Evolutionary conservation across 2,797 vertebrate species (phyloP).

Genomic region (Rhinogobio ventralis): DNA sequence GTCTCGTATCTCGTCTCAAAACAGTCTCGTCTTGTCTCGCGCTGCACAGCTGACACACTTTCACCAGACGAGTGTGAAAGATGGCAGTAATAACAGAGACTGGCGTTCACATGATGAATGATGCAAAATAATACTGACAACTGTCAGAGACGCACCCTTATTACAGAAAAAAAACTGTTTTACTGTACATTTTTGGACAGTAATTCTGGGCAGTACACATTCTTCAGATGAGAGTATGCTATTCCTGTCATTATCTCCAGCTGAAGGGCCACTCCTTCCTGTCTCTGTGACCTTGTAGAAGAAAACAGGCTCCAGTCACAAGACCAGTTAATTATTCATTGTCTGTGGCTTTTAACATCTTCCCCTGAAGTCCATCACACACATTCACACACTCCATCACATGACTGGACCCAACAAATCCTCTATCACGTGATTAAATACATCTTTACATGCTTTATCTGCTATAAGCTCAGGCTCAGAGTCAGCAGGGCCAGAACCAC

Average conservation of each 20-base stretch:
- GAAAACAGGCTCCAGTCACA: slow-evolving; percentile 60
- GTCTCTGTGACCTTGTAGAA: slow-evolving; percentile 62
- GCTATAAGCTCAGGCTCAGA: background rate
- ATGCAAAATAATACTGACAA: background rate
- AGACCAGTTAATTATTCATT: slow-evolving; percentile 74
- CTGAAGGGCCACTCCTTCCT: background rate
- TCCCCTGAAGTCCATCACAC: background rate
- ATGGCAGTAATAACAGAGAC: background rate
- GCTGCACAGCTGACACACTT: background rate
- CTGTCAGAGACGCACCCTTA: background rate
- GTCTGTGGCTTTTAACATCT: slow-evolving; percentile 43
- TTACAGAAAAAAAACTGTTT: background rate
- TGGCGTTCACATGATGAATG: background rate
- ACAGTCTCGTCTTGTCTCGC: too few species aligned
- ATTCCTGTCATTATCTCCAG: too few species aligned
- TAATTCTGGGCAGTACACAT: too few species aligned
- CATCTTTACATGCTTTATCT: background rate
- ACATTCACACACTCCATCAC: background rate
- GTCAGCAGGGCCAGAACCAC: too few species aligned
- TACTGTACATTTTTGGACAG: background rate
- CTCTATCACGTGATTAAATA: background rate
- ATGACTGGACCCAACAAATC: background rate
- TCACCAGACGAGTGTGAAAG: background rate
- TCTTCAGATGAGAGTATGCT: background rate
- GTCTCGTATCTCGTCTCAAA: too few species aligned